These are phyloP conservation scores for Lucifuga dentata DNA, from an alignment of 2,113 vertebrate genomes.

Conservation along the genomic window DNA sequence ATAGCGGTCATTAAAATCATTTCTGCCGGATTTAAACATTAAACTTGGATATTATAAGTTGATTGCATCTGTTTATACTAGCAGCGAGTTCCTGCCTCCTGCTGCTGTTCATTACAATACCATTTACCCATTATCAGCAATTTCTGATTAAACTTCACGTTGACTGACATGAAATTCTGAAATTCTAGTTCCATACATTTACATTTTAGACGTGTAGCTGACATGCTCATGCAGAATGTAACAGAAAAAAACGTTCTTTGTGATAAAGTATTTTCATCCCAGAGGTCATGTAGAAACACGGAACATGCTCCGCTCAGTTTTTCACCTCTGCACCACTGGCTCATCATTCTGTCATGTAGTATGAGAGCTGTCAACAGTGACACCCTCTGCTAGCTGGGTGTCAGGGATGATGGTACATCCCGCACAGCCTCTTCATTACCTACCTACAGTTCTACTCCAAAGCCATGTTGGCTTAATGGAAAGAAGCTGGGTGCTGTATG, in stretches of 20 bases:
- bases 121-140: background rate
- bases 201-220: constrained; percentile 22
- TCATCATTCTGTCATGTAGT: constrained; percentile 65
- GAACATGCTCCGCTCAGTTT: constrained; percentile 30
- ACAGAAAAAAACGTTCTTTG: background rate
- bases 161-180: background rate
- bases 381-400: constrained; percentile 59
- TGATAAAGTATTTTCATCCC: constrained; percentile 47
- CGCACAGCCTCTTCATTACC: constrained; percentile 56
- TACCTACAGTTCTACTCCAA: constrained; percentile 50
- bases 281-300: constrained; percentile 47
- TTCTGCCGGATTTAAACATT: too few species aligned
- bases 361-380: constrained; percentile 68
- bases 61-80: too few species aligned
- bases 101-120: background rate
- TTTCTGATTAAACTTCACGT: background rate
- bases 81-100: too few species aligned
- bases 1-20: too few species aligned
- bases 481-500: constrained; percentile 29
- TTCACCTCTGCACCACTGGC: constrained; percentile 60
- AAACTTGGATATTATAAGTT: too few species aligned
- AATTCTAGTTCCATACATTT: constrained; percentile 3
- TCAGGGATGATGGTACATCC: constrained; percentile 57
- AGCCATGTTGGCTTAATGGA: constrained; percentile 55
- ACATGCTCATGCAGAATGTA: constrained; percentile 2